Base-by-base conservation (phyloP, 1,140 invertebrate species). In the Helicoverpa zea region DNA sequence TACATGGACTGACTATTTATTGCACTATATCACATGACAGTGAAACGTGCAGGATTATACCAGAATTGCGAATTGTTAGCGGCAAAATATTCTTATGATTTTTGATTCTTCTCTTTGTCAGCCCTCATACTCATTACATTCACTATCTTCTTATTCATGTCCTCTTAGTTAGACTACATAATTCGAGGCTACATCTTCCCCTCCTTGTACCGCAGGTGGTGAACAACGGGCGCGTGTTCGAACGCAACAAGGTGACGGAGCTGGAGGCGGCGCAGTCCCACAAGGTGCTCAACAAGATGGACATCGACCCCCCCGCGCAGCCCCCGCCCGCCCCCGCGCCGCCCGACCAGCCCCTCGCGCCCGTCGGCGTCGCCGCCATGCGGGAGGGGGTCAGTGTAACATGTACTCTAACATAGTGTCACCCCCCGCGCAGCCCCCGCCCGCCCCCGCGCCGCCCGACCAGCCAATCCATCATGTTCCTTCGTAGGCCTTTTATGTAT, bases 181-280 rank as follows among this genome's bases (percentile, higher is more conserved):
- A 61, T 29, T 61, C 0, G 5, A 29, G 11, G 18, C 13, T 61
- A 9, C 13, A 7, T 30, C 51, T 54, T 13, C 2, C 4, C 51
- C 51, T 3, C 29, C 29, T 61, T 16, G 2, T 63, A 3, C 12
- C 11, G 10, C 72, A 94, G 92, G 90, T 92, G 43, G 91, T 94
- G 72, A 94, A 94, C 90, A 94, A 94, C 83, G 92, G 92, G 0
- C 88, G 91, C 2, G 83, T 94, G 61, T 94, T 94, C 84, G 91
- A 92, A 74, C 73, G 82, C 59, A 89, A 90, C 84, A 81, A 79
- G 12, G 91, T 93, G 75, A 85, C 86, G 7, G 81, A 87, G 2
- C 82, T 91, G 18, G 63, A 30, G 13, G 47, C 29, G n/a, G 30
- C 16, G 16, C 59, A 13, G 23, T 14, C 72, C 4, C 29, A n/a